Conservation (phyloP, 2,113 vertebrate genomes). For the Shinisaurus crocodilurus region DNA sequence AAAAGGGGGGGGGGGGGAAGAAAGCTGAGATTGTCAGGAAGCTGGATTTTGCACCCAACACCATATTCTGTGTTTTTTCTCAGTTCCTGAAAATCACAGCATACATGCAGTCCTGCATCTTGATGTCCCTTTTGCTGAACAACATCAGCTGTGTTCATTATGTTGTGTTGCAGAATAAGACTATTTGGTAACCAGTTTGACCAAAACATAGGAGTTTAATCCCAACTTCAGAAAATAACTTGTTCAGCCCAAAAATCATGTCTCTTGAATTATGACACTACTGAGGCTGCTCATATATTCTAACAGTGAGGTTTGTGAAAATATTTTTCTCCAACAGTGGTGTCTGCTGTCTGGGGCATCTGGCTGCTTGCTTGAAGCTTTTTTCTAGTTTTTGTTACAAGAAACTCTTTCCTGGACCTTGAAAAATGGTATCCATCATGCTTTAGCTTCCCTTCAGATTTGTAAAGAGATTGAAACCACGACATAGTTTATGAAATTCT, state of each 20-base stretch:
- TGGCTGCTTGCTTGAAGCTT: background rate
- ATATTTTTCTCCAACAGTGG: slow-evolving; percentile 1
- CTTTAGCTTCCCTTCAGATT: slow-evolving; percentile 5
- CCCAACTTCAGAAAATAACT: slow-evolving; percentile 3
- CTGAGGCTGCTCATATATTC: background rate
- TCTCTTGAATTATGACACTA: background rate
- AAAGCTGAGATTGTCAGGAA: background rate
- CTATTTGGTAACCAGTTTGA: background rate
- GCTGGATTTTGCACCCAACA: background rate
- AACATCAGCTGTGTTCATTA: background rate
- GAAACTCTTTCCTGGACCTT: background rate
- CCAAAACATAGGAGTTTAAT: background rate
- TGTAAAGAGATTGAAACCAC: background rate
- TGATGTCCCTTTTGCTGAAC: background rate
- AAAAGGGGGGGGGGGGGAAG: background rate
- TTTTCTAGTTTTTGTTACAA: background rate
- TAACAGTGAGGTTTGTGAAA: background rate
- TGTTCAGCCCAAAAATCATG: background rate
- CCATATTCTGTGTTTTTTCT: background rate
- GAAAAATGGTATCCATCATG: background rate
- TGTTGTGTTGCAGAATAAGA: background rate
- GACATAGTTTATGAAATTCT: background rate
- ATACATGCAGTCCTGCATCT: background rate
- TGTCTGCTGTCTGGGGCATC: background rate
- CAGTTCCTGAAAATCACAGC: too few species aligned